phyloP scores from a whole-genome alignment of 2,888 invertebrate species.

The Drosophila atripex region DNA sequence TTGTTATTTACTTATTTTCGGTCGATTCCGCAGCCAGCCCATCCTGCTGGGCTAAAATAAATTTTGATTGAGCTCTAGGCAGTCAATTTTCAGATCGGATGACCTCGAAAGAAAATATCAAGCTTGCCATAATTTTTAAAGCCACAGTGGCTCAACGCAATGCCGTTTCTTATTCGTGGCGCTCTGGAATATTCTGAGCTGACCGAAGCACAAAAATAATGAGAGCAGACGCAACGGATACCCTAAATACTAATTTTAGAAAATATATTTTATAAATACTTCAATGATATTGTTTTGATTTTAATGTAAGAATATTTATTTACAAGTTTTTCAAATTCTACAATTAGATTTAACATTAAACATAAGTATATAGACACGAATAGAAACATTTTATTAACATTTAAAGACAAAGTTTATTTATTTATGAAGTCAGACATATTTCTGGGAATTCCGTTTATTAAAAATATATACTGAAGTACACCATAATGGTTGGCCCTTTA shows the following conservation, averaged over 20 bases:
- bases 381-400: too few species aligned
- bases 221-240: neutral
- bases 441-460: neutral
- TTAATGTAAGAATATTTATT: too few species aligned
- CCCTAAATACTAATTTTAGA: neutral
- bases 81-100: conserved; percentile 39
- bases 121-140: conserved; percentile 42
- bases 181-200: conserved; percentile 11
- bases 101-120: conserved; percentile 42
- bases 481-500: neutral
- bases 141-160: conserved; percentile 32
- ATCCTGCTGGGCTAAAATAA: conserved; percentile 28
- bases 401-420: too few species aligned
- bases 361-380: too few species aligned
- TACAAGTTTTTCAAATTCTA: too few species aligned
- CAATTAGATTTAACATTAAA: too few species aligned
- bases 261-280: too few species aligned
- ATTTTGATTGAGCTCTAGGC: conserved; percentile 51
- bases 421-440: too few species aligned
- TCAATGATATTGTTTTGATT: too few species aligned
- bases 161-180: conserved; percentile 12
- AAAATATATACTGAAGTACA: neutral
- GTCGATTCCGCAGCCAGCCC: neutral
- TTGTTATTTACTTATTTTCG: conserved; percentile 1
- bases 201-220: conserved; percentile 31